Conservation (phyloP, 2,888 invertebrate species). For the Drosophila borealis region DNA sequence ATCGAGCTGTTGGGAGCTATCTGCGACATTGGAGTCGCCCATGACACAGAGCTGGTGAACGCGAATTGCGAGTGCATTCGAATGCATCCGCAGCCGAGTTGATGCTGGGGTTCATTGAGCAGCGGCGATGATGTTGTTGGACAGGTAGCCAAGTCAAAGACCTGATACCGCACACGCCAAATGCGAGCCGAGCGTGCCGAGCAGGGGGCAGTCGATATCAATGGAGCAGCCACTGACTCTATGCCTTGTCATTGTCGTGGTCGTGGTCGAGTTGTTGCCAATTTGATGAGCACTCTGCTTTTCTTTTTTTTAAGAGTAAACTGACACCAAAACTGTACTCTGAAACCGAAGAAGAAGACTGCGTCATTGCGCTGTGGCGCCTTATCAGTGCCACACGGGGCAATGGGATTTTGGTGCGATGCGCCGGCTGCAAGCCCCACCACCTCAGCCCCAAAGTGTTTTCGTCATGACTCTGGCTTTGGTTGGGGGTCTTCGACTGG, state of each 20-base stretch:
- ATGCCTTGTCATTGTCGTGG: constrained; percentile 37
- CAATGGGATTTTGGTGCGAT: constrained; percentile 19
- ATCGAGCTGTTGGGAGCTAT: constrained; percentile 25
- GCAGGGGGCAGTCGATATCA: constrained; percentile 54
- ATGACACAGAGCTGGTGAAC: constrained; percentile 36
- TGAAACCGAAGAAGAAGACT: constrained; percentile 27
- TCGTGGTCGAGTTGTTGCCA: constrained; percentile 24
- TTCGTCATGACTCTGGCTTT: constrained; percentile 50
- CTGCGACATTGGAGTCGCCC: constrained; percentile 31
- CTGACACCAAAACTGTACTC: constrained; percentile 39
- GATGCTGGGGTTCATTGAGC: constrained; percentile 51
- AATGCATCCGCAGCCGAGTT: constrained; percentile 9
- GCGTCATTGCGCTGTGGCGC: constrained; percentile 19
- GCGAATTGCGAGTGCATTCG: constrained; percentile 8
- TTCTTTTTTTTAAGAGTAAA: constrained; percentile 47
- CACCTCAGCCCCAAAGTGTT: constrained; percentile 27
- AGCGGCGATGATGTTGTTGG: constrained; percentile 33
- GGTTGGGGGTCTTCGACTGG: constrained; percentile 40
- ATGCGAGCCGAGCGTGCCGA: constrained; percentile 66
- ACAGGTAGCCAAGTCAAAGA: constrained; percentile 71
- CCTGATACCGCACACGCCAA: constrained; percentile 76
- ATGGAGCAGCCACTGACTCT: constrained; percentile 43
- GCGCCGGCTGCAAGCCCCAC: constrained; percentile 35
- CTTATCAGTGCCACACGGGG: constrained; percentile 36
- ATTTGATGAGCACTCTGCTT: constrained; percentile 56